A percentile compares a stretch with the other conserved stretches of the same genome.
Conservation (phyloP, 2,797 vertebrate species). For the Triplophysa yarkandensis region DNA sequence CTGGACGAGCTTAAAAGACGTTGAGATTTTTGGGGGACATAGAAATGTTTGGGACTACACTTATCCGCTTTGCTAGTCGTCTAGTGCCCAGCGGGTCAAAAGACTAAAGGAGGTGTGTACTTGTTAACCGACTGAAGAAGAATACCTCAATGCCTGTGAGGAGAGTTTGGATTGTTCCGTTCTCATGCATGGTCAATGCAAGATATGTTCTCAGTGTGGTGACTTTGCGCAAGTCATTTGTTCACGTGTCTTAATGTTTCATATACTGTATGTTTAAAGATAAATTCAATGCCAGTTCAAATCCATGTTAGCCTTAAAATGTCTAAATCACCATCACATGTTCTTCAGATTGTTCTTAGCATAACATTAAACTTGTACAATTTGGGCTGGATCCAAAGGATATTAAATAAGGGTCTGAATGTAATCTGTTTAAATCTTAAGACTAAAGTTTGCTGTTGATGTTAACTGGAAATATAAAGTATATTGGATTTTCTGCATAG, state of each 20-base stretch:
- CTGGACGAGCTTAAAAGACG: conserved; percentile 67
- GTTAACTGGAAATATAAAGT: conserved; percentile 52
- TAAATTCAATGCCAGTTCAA: conserved; percentile 33
- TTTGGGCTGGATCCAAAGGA: conserved; percentile 66
- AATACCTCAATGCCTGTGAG: conserved; percentile 28
- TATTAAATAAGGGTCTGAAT: conserved; percentile 31
- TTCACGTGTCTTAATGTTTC: conserved; percentile 44
- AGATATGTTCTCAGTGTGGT: conserved; percentile 37
- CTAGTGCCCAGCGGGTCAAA: not conserved
- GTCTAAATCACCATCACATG: conserved; percentile 24
- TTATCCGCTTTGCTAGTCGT: not conserved
- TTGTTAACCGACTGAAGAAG: conserved; percentile 32
- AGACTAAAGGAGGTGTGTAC: conserved; percentile 23
- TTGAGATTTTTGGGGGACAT: conserved; percentile 45
- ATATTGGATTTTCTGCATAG: conserved; percentile 36
- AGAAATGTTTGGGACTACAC: not conserved
- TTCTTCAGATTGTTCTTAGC: conserved; percentile 35
- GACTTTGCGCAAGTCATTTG: conserved; percentile 47
- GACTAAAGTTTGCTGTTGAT: conserved; percentile 26
- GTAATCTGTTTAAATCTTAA: conserved; percentile 9
- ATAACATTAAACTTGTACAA: conserved; percentile 24
- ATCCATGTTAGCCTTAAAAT: conserved; percentile 32
- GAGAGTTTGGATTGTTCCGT: conserved; percentile 40
- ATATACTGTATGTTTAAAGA: conserved; percentile 27
- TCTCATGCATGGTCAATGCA: conserved; percentile 48